A percentile compares a stretch with the other conserved stretches of the same genome.
Evolutionary conservation across 2,888 invertebrate species (phyloP).

Genomic region (Clistopyga incitator): DNA sequence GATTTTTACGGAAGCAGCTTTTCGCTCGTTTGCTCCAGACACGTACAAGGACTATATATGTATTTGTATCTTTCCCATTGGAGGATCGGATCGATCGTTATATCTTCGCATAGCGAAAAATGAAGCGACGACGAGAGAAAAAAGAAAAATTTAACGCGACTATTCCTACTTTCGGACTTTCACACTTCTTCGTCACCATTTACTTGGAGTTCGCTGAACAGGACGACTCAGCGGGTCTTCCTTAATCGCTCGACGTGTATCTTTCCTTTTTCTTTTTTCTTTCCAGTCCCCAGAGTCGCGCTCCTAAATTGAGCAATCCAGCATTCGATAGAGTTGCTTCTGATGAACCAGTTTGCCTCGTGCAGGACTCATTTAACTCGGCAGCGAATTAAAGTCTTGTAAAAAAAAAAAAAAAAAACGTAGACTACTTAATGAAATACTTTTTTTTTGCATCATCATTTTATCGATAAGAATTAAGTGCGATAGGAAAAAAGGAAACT

Average conservation of each 20-base stretch:
- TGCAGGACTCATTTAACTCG: neutral
- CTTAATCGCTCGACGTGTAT: conserved; percentile 13
- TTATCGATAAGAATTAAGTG: neutral
- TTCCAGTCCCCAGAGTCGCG: neutral
- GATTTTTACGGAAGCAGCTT: conserved; percentile 50
- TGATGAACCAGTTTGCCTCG: neutral
- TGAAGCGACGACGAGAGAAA: conserved; percentile 10
- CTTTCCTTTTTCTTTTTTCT: conserved; percentile 19
- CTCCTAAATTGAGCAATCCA: neutral
- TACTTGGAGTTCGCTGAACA: conserved; percentile 3
- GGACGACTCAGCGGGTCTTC: conserved; percentile 11
- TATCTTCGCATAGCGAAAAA: conserved; percentile 11
- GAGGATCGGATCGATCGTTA: conserved; percentile 22
- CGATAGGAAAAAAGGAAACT: no score
- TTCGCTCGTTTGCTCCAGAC: conserved; percentile 21
- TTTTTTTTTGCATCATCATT: neutral
- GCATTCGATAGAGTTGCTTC: neutral
- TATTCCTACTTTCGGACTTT: conserved; percentile 18
- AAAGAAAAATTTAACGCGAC: neutral
- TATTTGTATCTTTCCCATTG: conserved; percentile 1
- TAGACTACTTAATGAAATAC: neutral
- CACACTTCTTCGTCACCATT: conserved; percentile 16
- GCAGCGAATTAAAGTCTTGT: neutral
- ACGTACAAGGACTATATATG: conserved; percentile 7
- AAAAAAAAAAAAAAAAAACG: no score